These are phyloP conservation scores for Semnornis frantzii DNA, from an alignment of 2,113 vertebrate genomes.

Conservation along the genomic window DNA sequence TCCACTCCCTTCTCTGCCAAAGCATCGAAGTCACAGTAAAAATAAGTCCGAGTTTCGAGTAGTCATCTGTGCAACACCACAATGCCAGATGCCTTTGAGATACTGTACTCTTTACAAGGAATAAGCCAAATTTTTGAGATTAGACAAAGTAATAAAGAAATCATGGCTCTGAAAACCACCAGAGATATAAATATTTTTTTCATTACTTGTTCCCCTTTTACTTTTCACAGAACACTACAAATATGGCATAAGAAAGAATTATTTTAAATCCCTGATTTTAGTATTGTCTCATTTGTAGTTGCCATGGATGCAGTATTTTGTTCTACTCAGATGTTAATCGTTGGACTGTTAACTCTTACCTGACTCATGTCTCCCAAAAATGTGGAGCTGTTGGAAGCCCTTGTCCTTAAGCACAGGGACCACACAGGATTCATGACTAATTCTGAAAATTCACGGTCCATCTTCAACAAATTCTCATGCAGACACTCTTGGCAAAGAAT, in stretches of 20 bases:
- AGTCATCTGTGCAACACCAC: neutral
- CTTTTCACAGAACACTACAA: neutral
- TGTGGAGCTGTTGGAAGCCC: neutral
- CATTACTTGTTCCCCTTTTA: neutral
- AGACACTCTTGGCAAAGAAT: neutral
- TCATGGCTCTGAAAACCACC: neutral
- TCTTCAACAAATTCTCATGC: neutral
- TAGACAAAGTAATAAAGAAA: neutral
- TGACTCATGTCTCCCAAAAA: neutral
- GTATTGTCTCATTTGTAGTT: conserved; percentile 23
- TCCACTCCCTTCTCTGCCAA: neutral
- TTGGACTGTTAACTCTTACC: neutral
- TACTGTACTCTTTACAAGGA: neutral
- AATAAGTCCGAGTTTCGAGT: neutral
- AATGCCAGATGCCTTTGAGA: neutral
- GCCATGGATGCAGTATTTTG: conserved; percentile 36
- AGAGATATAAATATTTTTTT: neutral
- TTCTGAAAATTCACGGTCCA: neutral
- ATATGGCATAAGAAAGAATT: neutral
- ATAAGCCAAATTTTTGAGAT: neutral
- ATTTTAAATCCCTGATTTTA: neutral
- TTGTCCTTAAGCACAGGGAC: neutral
- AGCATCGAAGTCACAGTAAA: neutral
- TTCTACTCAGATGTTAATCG: neutral
- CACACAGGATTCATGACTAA: neutral